A percentile compares a stretch with the other conserved stretches of the same genome.
phyloP scores from a whole-genome alignment of 2,797 vertebrate genomes.

The Antennarius maculatus region DNA sequence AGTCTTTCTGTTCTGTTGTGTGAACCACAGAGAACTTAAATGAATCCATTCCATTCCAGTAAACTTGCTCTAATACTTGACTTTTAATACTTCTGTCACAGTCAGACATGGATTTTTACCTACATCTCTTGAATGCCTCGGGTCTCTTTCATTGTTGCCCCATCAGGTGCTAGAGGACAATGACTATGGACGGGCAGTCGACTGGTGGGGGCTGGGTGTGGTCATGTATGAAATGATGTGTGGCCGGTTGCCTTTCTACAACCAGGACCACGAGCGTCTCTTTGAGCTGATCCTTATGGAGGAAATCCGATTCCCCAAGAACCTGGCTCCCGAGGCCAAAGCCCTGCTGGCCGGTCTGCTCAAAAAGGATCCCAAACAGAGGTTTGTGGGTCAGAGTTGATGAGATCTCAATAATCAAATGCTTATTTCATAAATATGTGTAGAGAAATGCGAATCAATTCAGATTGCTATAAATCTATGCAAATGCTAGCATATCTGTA shows the following conservation, averaged over 20 bases:
- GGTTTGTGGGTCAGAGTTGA: constrained; percentile 68
- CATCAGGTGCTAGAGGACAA: constrained; percentile 94
- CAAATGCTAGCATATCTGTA: neutral
- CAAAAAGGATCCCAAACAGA: constrained; percentile 94
- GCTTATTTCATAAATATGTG: neutral
- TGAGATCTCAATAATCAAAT: neutral
- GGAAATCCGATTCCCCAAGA: constrained; percentile 93
- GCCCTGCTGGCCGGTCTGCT: constrained; percentile 90
- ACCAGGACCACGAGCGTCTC: constrained; percentile 95
- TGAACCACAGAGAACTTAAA: too few species aligned
- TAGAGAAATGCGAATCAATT: neutral
- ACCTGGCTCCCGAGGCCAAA: constrained; percentile 90
- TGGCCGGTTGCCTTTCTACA: constrained; percentile 95
- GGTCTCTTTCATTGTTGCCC: neutral
- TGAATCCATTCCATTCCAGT: too few species aligned
- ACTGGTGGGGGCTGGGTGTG: constrained; percentile 97
- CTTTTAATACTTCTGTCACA: too few species aligned
- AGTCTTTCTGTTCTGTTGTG: too few species aligned
- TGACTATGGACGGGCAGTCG: constrained; percentile 92
- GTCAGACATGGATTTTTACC: too few species aligned
- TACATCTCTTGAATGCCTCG: neutral
- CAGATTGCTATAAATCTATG: too few species aligned
- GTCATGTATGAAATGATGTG: constrained; percentile 99
- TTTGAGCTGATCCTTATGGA: constrained; percentile 97
- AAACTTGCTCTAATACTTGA: too few species aligned